Conservation (phyloP, 2,888 invertebrate species). For the Epinotia brunnichana region DNA sequence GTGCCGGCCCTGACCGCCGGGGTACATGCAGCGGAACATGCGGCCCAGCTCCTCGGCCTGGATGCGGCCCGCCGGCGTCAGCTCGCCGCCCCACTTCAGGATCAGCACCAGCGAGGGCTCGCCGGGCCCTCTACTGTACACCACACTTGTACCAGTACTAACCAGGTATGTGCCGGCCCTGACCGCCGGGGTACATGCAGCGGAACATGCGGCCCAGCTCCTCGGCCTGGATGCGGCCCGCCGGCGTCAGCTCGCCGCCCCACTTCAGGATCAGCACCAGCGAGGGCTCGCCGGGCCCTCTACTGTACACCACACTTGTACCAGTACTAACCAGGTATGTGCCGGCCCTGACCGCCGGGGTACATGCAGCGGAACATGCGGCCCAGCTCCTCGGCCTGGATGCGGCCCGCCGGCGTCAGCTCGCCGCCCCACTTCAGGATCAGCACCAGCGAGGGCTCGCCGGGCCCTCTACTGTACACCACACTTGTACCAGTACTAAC, state of each 20-base stretch:
- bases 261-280: constrained; percentile 98
- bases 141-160: constrained; percentile 58
- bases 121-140: constrained; percentile 88
- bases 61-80: constrained; percentile 98
- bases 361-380: constrained; percentile 99
- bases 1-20: constrained; percentile 97
- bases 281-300: constrained; percentile 95
- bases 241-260: constrained; percentile 99
- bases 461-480: constrained; percentile 87
- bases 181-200: constrained; percentile 99
- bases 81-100: constrained; percentile 99
- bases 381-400: constrained; percentile 98
- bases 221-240: constrained; percentile 98
- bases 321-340: constrained; percentile 87
- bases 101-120: constrained; percentile 98
- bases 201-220: constrained; percentile 98
- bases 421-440: constrained; percentile 99
- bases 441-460: constrained; percentile 96
- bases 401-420: constrained; percentile 97
- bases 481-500: constrained; percentile 72
- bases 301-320: constrained; percentile 67
- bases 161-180: constrained; percentile 93
- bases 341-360: constrained; percentile 97
- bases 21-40: constrained; percentile 99
- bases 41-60: constrained; percentile 99